Evolutionary conservation across 2,797 vertebrate species (phyloP).

Genomic region (Carapus acus): DNA sequence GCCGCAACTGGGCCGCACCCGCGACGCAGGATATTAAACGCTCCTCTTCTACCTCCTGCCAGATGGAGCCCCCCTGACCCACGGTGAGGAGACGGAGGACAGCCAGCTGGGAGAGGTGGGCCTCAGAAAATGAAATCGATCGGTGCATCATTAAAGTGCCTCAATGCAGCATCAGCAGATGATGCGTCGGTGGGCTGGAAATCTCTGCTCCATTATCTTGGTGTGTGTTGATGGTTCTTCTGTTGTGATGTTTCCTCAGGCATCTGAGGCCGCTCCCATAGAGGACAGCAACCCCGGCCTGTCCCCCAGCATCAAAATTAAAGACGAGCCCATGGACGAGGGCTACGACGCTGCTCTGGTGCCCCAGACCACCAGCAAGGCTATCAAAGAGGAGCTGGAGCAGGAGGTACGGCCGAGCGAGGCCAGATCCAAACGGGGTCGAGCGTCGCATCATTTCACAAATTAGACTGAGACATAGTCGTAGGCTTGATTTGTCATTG

Average conservation of each 20-base stretch:
- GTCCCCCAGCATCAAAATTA: conserved; percentile 77
- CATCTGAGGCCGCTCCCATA: conserved; percentile 37
- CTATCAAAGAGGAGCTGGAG: conserved; percentile 94
- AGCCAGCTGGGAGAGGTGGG: conserved; percentile 54
- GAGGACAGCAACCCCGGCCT: conserved; percentile 44
- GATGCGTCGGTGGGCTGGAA: too few relatives aligned
- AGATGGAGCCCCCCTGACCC: conserved; percentile 48
- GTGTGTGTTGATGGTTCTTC: background rate
- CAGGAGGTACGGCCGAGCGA: conserved; percentile 79
- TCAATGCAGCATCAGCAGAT: too few relatives aligned
- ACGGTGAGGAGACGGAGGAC: conserved; percentile 54
- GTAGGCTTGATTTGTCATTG: too few relatives aligned
- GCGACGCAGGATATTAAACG: background rate
- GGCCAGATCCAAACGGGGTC: too few relatives aligned
- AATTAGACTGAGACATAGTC: too few relatives aligned
- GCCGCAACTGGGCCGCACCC: background rate
- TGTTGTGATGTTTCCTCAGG: conserved; percentile 25
- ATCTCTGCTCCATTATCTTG: background rate
- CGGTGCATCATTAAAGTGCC: too few relatives aligned
- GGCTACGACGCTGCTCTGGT: conserved; percentile 91
- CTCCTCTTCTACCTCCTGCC: conserved; percentile 3
- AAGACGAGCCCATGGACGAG: conserved; percentile 97
- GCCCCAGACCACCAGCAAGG: conserved; percentile 74
- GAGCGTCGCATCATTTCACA: too few relatives aligned
- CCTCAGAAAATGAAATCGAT: too few relatives aligned